phyloP scores from a whole-genome alignment of 1,140 invertebrate genomes.

The Heliconius congener region DNA sequence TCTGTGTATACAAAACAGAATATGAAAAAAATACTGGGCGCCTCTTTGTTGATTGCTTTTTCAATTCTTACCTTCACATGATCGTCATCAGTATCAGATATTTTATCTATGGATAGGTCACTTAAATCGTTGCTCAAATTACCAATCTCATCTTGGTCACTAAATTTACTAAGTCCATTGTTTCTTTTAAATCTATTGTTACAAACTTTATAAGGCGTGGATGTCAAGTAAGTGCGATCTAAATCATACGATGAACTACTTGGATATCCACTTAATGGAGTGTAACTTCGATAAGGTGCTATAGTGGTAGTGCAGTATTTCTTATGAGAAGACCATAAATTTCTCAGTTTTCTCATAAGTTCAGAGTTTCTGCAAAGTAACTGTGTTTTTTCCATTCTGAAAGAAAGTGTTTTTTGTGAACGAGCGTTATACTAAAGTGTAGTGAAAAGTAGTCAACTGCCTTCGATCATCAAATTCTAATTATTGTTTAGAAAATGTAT shows the following conservation, averaged over 20 bases:
- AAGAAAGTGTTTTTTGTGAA: conserved; percentile 59
- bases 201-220: conserved; percentile 62
- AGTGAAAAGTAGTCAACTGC: conserved; percentile 6
- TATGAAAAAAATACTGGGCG: background rate
- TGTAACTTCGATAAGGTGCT: conserved; percentile 65
- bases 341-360: conserved; percentile 82
- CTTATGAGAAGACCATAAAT: conserved; percentile 83
- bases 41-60: background rate
- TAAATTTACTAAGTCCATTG: conserved; percentile 45
- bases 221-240: conserved; percentile 69
- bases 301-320: conserved; percentile 78
- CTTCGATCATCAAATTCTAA: background rate
- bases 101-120: conserved; percentile 67
- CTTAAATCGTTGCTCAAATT: conserved; percentile 61
- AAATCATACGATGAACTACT: conserved; percentile 70
- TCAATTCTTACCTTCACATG: conserved; percentile 60
- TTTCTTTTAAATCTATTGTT: conserved; percentile 65
- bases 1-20: background rate
- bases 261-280: conserved; percentile 70
- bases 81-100: conserved; percentile 71
- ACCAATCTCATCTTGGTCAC: conserved; percentile 53
- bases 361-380: conserved; percentile 82
- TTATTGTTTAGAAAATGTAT: background rate
- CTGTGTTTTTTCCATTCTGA: conserved; percentile 81
- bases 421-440: conserved; percentile 17